These are phyloP conservation scores for Timema cristinae DNA, from an alignment of 2,888 invertebrate species.

Conservation along the genomic window DNA sequence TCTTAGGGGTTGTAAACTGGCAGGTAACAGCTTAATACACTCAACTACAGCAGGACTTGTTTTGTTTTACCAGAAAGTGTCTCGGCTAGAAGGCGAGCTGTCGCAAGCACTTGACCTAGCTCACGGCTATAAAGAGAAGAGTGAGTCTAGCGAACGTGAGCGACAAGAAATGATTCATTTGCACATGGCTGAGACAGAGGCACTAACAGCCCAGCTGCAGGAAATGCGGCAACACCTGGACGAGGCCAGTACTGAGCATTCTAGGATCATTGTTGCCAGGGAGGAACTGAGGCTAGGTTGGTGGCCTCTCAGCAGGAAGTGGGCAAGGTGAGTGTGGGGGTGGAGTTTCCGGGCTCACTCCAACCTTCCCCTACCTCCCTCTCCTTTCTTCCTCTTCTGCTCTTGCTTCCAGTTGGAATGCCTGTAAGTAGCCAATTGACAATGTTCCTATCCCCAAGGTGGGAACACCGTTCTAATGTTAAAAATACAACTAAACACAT, in stretches of 20 bases:
- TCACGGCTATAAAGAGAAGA: conserved; percentile 63
- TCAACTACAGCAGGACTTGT: not conserved
- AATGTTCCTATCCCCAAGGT: no score
- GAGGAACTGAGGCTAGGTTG: not conserved
- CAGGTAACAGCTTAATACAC: no score
- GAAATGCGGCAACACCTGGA: conserved; percentile 40
- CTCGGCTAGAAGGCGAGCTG: conserved; percentile 65
- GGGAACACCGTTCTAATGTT: no score
- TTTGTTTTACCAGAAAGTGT: conserved; percentile 46
- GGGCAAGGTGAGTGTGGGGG: conserved; percentile 2
- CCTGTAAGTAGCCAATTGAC: no score
- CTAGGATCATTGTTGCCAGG: not conserved
- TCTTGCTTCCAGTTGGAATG: no score
- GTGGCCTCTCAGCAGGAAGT: conserved; percentile 1
- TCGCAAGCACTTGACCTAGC: conserved; percentile 67
- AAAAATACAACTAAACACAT: no score
- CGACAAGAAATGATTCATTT: conserved; percentile 47
- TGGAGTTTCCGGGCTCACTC: no score
- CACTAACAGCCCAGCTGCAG: conserved; percentile 42
- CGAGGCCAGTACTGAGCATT: conserved; percentile 29
- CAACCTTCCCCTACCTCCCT: no score
- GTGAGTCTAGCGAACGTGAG: conserved; percentile 53
- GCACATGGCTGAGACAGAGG: conserved; percentile 2
- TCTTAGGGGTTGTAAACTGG: no score
- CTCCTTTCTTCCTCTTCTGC: no score